Percentiles rank a stretch among this genome's conserved stretches.
Conservation (phyloP, 2,113 vertebrate genomes). For the Chamaea fasciata region DNA sequence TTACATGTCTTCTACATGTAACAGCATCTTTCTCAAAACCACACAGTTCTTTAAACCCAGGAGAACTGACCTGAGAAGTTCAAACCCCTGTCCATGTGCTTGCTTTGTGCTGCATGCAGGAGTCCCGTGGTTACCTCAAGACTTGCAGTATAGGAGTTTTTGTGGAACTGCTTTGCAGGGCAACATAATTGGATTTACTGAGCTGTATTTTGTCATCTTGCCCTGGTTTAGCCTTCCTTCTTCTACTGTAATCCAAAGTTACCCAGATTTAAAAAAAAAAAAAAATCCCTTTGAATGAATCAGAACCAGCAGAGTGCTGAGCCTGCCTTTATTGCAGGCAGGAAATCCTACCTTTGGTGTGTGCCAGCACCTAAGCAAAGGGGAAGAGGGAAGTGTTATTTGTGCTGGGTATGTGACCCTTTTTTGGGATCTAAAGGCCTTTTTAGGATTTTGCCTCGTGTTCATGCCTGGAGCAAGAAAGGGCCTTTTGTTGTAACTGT, state of each 20-base stretch:
- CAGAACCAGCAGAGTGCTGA: background rate
- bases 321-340: background rate
- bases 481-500: background rate
- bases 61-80: background rate
- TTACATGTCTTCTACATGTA: background rate
- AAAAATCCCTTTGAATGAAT: background rate
- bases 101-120: background rate
- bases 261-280: background rate
- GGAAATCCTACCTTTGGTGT: background rate
- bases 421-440: background rate
- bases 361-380: background rate
- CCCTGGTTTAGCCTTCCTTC: background rate
- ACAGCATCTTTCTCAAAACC: background rate
- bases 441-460: background rate
- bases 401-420: background rate
- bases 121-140: background rate
- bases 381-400: background rate
- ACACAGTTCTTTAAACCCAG: background rate
- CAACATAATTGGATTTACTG: background rate
- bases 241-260: background rate
- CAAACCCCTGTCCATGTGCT: background rate
- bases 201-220: background rate
- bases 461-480: background rate
- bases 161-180: background rate
- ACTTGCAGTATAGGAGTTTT: background rate